phyloP scores from a whole-genome alignment of 2,113 vertebrate species.

The Lampris megalopsis region DNA sequence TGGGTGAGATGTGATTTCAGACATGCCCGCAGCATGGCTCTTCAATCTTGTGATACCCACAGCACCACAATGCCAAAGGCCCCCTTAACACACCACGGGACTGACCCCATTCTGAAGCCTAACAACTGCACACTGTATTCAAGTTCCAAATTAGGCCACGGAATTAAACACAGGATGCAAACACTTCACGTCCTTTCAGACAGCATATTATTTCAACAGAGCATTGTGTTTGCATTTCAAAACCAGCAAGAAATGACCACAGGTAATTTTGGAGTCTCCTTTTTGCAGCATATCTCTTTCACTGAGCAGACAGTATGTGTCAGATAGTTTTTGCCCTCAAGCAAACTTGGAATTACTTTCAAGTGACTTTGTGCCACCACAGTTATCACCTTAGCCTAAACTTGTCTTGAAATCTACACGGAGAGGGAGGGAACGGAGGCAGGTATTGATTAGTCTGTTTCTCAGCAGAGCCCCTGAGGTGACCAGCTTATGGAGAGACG shows the following conservation, averaged over 20 bases:
- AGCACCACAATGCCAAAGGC: background rate
- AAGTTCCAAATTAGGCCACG: constrained; percentile 9
- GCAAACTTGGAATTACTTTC: constrained; percentile 75
- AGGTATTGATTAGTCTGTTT: constrained; percentile 60
- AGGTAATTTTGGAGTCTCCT: background rate
- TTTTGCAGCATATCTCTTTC: constrained; percentile 35
- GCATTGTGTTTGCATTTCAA: background rate
- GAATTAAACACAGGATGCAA: constrained; percentile 1
- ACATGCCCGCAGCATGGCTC: background rate
- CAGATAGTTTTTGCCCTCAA: constrained; percentile 62
- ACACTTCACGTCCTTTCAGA: constrained; percentile 15
- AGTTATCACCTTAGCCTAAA: constrained; percentile 72
- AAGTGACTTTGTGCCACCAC: constrained; percentile 72
- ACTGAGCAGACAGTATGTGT: constrained; percentile 31
- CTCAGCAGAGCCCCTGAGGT: constrained; percentile 47
- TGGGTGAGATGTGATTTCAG: no score
- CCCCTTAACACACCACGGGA: background rate
- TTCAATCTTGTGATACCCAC: background rate
- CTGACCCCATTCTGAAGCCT: constrained; percentile 9
- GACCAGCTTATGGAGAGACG: constrained; percentile 27
- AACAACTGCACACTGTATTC: constrained; percentile 9
- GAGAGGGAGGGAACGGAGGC: constrained; percentile 37
- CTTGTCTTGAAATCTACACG: constrained; percentile 64
- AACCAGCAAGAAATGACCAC: constrained; percentile 1
- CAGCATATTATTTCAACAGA: background rate